A percentile compares a stretch with the other conserved stretches of the same genome.
Evolutionary conservation across 92 coral and sea anemone species (phyloP).

Genomic region (Phenganax marumi): DNA sequence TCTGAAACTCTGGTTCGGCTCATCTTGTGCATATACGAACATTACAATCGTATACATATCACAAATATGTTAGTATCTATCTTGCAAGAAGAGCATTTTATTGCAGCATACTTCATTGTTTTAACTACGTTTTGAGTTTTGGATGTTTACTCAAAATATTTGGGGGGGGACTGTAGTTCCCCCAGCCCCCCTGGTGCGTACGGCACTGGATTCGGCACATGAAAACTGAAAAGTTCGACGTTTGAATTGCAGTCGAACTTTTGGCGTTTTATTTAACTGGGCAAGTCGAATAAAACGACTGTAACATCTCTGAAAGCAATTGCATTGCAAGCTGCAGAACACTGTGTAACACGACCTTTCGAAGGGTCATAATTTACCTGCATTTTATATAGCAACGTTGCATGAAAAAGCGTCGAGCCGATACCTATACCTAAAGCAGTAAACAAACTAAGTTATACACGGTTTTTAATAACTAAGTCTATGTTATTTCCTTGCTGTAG

Average conservation of each 20-base stretch:
- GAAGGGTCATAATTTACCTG: constrained; percentile 60
- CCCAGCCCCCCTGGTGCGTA: no score
- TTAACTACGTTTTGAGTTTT: no score
- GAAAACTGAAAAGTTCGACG: not conserved
- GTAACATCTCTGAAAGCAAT: not conserved
- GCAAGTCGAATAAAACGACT: not conserved
- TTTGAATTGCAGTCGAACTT: not conserved
- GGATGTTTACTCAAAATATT: no score
- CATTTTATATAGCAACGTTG: constrained; percentile 89
- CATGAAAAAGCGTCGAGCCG: constrained; percentile 92
- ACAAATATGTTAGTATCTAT: no score
- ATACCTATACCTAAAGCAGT: constrained; percentile 72
- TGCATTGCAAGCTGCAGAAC: not conserved
- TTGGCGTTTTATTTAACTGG: no score
- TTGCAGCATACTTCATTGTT: no score
- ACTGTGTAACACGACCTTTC: not conserved
- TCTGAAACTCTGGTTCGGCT: no score
- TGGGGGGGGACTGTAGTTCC: no score
- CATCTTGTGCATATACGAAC: no score
- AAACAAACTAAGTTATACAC: constrained; percentile 3
- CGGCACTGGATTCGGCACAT: no score
- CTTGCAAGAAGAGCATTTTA: no score
- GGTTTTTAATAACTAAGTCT: not conserved
- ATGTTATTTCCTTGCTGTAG: not conserved
- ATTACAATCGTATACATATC: no score